Percentiles rank a stretch among this genome's conserved stretches.
Evolutionary conservation across 2,113 vertebrate genomes (phyloP).

Genomic region (Opisthocomus hoazin): DNA sequence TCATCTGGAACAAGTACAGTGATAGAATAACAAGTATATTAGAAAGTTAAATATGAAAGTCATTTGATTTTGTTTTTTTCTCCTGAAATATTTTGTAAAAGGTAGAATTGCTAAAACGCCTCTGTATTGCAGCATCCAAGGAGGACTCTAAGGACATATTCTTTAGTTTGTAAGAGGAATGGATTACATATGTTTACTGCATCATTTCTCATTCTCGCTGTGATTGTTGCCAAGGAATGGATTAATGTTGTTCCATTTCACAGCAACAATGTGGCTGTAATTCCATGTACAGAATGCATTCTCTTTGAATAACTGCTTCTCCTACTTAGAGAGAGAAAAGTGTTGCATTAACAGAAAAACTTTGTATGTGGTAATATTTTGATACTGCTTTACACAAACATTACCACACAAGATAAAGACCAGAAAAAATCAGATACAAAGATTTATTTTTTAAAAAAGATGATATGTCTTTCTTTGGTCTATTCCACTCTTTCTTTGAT

Average conservation of each 20-base stretch:
- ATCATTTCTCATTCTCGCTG: neutral
- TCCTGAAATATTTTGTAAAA: neutral
- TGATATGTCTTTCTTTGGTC: too few species aligned
- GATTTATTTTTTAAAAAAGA: too few species aligned
- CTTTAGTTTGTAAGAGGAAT: conserved; percentile 6
- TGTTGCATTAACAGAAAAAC: neutral
- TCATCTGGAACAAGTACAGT: neutral
- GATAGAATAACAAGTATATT: neutral
- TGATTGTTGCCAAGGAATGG: conserved; percentile 6
- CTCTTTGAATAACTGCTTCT: neutral
- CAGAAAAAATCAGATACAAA: neutral
- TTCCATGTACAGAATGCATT: neutral
- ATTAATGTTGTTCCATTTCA: conserved; percentile 6
- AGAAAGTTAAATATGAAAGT: neutral
- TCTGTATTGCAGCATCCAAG: neutral
- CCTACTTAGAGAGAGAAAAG: neutral
- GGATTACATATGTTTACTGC: neutral
- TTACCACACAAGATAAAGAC: neutral
- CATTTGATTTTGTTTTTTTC: neutral
- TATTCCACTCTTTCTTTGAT: neutral
- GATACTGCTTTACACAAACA: neutral
- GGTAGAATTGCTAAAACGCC: neutral
- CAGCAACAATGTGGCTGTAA: neutral
- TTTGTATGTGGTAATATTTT: neutral
- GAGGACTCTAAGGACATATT: neutral